phyloP scores from a whole-genome alignment of 2,797 vertebrate genomes.

The Euphonia xanthogaster region DNA sequence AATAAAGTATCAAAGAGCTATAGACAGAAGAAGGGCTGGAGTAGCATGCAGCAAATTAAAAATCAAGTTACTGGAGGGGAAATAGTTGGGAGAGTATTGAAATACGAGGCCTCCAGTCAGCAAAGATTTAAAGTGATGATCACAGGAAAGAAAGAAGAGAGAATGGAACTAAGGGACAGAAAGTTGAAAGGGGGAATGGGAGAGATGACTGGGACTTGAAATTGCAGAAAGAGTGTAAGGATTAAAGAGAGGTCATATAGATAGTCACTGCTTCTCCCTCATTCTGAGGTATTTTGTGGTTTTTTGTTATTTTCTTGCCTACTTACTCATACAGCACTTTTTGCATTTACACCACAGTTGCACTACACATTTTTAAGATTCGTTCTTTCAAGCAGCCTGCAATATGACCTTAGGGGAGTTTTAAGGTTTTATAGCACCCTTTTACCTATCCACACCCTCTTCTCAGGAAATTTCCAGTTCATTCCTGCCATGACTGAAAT shows the following conservation, averaged over 20 bases:
- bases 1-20: neutral
- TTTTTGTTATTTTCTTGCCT: neutral
- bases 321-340: neutral
- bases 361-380: neutral
- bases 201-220: neutral
- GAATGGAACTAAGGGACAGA: neutral
- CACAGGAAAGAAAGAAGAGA: neutral
- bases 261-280: neutral
- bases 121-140: neutral
- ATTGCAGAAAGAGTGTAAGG: neutral
- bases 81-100: neutral
- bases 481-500: slow-evolving; percentile 44
- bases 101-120: neutral
- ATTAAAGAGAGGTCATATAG: neutral
- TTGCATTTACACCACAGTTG: neutral
- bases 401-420: neutral
- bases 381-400: neutral
- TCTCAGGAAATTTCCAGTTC: slow-evolving; percentile 45
- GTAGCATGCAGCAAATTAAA: neutral
- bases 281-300: neutral
- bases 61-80: neutral
- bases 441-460: slow-evolving; percentile 30
- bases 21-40: neutral
- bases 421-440: slow-evolving; percentile 41
- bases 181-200: neutral